A percentile compares a stretch with the other conserved stretches of the same genome.
These are phyloP conservation scores for Aldabrachelys gigantea DNA, from an alignment of 2,113 vertebrate genomes.

Conservation along the genomic window DNA sequence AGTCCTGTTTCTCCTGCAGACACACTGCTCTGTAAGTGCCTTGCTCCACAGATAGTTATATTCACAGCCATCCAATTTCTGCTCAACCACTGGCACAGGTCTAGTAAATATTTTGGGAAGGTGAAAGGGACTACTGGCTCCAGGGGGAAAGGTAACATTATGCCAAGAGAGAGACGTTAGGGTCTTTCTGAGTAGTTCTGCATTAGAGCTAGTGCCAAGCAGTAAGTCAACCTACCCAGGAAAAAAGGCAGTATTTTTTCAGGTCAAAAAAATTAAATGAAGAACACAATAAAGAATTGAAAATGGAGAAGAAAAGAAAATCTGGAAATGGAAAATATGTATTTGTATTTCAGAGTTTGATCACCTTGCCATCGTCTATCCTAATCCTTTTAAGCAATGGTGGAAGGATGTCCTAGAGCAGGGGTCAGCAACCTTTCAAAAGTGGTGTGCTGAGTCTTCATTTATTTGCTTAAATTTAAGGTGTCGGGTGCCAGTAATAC, in stretches of 20 bases:
- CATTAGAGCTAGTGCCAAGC: background rate
- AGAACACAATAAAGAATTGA: background rate
- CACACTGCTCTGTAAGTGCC: background rate
- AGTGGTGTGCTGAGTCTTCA: too few relatives aligned
- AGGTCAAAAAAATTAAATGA: background rate
- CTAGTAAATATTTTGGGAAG: background rate
- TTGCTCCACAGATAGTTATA: background rate
- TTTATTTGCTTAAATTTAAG: too few relatives aligned
- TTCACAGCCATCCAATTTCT: background rate
- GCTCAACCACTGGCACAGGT: background rate
- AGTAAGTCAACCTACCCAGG: background rate
- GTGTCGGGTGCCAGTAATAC: too few relatives aligned
- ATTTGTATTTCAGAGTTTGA: background rate
- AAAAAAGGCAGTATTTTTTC: background rate
- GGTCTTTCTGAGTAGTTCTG: background rate
- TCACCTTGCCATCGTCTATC: accelerated
- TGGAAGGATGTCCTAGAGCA: background rate
- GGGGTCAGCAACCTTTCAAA: too few relatives aligned
- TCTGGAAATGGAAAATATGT: background rate
- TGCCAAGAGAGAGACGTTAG: background rate
- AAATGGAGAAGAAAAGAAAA: background rate
- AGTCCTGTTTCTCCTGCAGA: background rate
- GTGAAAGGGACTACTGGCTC: background rate
- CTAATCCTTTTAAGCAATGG: background rate
- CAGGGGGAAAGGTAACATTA: background rate